Conservation (phyloP, 1,140 invertebrate species). For the Caenorhabditis inopinata region DNA sequence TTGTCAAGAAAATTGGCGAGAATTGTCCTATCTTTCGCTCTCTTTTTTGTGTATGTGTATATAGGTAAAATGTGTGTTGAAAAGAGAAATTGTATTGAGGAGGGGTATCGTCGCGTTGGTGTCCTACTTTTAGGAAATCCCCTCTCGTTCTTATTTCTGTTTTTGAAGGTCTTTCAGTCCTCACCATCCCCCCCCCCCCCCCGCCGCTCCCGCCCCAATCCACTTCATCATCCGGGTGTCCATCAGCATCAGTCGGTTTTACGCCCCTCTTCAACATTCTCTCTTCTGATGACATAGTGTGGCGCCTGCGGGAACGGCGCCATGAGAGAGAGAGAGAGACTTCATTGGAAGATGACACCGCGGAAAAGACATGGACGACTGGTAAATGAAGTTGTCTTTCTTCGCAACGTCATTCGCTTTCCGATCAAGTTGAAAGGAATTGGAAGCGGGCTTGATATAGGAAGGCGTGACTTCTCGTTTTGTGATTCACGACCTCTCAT, state of each 20-base stretch:
- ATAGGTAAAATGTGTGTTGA: slow-evolving; percentile 15
- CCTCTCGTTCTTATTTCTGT: not conserved
- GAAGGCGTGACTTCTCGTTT: too few species aligned
- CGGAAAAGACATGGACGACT: not conserved
- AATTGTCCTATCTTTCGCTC: too few species aligned
- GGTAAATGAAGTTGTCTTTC: not conserved
- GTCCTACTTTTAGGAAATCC: not conserved
- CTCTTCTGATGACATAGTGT: not conserved
- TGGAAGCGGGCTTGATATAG: too few species aligned
- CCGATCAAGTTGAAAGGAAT: not conserved
- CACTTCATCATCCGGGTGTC: too few species aligned
- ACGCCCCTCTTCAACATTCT: slow-evolving; percentile 1
- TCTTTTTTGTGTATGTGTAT: too few species aligned
- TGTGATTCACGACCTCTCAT: too few species aligned
- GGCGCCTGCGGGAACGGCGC: not conserved
- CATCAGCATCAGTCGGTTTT: slow-evolving; percentile 10
- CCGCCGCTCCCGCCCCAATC: not conserved
- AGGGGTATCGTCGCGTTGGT: not conserved
- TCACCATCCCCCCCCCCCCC: not conserved
- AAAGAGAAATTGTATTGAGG: not conserved
- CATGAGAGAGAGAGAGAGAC: not conserved
- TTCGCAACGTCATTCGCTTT: not conserved
- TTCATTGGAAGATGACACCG: not conserved
- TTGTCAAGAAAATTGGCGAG: not conserved
- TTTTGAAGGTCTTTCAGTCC: not conserved